A percentile compares a stretch with the other conserved stretches of the same genome.
These are phyloP conservation scores for Triplophysa bombifrons DNA, from an alignment of 2,797 vertebrate species.

Conservation along the genomic window DNA sequence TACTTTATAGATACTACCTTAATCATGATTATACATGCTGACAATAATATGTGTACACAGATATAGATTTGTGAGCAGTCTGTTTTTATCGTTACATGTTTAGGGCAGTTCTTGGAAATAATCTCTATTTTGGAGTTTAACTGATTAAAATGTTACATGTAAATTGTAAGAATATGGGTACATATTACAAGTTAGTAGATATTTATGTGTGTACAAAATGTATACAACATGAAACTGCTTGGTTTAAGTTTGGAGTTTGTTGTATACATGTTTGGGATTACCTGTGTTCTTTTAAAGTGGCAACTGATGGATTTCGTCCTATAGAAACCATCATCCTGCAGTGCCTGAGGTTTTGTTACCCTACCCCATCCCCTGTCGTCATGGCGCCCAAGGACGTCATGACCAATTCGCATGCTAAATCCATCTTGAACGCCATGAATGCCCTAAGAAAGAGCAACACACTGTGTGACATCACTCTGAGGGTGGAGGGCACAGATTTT, in stretches of 20 bases:
- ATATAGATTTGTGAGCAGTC: background rate
- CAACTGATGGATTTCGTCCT: slow-evolving; percentile 17
- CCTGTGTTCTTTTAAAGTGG: background rate
- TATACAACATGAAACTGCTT: too few species aligned
- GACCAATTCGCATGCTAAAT: slow-evolving; percentile 98
- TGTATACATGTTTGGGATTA: background rate
- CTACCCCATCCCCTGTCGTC: slow-evolving; percentile 57
- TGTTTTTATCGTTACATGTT: background rate
- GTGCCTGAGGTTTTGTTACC: slow-evolving; percentile 54
- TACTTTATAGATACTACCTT: background rate
- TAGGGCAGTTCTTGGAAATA: background rate
- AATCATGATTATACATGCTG: background rate
- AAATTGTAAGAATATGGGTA: background rate
- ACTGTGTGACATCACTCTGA: slow-evolving; percentile 94
- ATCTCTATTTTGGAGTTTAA: background rate
- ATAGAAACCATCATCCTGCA: slow-evolving; percentile 52
- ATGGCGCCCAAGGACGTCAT: slow-evolving; percentile 99
- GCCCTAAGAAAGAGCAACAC: slow-evolving; percentile 95
- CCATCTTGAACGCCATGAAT: slow-evolving; percentile 98
- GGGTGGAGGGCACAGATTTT: slow-evolving; percentile 93
- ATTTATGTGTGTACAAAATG: background rate
- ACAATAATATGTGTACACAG: background rate
- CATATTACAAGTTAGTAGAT: background rate
- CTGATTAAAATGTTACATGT: background rate
- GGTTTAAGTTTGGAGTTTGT: background rate